phyloP scores from a whole-genome alignment of 2,888 invertebrate genomes.

The Acanthosepion esculentum region DNA sequence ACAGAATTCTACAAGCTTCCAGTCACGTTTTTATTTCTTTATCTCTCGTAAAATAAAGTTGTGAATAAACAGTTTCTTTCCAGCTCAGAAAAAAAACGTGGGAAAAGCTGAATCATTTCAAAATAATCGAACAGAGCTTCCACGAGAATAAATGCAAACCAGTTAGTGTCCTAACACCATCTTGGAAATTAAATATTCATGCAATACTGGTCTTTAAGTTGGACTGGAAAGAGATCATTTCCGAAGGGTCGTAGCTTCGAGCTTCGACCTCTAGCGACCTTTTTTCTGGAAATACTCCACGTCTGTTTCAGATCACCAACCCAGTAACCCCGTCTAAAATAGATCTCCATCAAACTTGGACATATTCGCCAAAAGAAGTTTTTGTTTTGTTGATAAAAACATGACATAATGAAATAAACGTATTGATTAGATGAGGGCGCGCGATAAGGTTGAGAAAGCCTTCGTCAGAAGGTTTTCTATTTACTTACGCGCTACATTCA shows the following conservation, averaged over 20 bases:
- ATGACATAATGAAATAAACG: slow-evolving; percentile 22
- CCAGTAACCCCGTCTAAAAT: not conserved
- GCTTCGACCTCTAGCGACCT: not conserved
- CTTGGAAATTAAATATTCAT: not conserved
- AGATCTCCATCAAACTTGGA: not conserved
- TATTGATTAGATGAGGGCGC: not conserved
- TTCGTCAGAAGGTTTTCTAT: not conserved
- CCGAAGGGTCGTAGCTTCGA: not conserved
- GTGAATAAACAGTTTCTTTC: too few species aligned
- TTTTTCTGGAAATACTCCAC: not conserved
- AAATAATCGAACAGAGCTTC: too few species aligned
- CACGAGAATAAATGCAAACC: too few species aligned
- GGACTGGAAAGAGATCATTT: not conserved
- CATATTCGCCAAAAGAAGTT: not conserved
- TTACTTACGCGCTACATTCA: not conserved
- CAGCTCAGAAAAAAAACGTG: too few species aligned
- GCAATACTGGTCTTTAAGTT: not conserved
- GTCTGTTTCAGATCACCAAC: not conserved
- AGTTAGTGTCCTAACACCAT: not conserved
- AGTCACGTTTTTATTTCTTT: too few species aligned
- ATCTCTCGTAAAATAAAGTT: too few species aligned
- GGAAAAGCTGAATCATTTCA: too few species aligned
- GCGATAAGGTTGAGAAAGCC: not conserved
- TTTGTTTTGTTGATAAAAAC: slow-evolving; percentile 22
- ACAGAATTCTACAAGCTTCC: too few species aligned